Percentiles rank a stretch among this genome's conserved stretches.
Evolutionary conservation across 2,113 vertebrate species (phyloP).

Genomic region (Anseranas semipalmata): DNA sequence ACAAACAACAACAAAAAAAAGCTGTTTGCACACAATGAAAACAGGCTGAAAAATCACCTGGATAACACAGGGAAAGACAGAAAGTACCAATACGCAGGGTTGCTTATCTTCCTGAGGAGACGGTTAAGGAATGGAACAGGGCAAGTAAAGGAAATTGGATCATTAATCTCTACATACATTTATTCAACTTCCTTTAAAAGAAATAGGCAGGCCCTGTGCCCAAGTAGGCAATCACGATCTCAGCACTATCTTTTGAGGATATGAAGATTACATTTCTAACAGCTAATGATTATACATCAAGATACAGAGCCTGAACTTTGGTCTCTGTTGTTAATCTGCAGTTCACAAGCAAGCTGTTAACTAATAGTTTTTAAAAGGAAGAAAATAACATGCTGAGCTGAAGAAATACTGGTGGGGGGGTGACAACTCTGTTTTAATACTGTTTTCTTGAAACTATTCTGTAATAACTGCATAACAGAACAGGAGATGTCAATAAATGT

Average conservation of each 20-base stretch:
- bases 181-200: neutral
- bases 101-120: neutral
- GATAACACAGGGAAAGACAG: neutral
- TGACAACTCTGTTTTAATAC: neutral
- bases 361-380: neutral
- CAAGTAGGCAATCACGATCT: neutral
- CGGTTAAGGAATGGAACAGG: neutral
- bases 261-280: constrained; percentile 4
- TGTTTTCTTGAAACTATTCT: neutral
- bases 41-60: neutral
- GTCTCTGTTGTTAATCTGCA: neutral
- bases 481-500: neutral
- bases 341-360: neutral
- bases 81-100: neutral
- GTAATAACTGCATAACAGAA: neutral
- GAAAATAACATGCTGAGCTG: neutral
- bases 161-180: neutral
- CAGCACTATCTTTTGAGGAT: constrained; percentile 33
- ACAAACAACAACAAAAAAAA: neutral
- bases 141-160: neutral
- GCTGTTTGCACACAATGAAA: neutral
- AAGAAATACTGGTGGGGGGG: neutral
- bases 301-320: constrained; percentile 51
- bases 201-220: neutral
- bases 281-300: constrained; percentile 68